Conservation (phyloP, 2,888 invertebrate species). For the Tridacna gigas region DNA sequence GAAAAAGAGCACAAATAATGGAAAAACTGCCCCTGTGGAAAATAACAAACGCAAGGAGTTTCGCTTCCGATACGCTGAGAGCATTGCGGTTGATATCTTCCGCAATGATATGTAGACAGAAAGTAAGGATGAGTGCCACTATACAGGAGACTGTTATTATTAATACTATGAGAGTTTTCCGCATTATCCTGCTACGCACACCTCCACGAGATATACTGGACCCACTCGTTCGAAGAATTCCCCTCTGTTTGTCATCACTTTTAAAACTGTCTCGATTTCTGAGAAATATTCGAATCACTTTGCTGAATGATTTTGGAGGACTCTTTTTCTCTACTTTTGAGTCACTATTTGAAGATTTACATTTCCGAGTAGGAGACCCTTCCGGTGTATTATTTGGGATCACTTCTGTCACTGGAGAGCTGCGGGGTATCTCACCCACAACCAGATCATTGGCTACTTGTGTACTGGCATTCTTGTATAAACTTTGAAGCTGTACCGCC, state of each 20-base stretch:
- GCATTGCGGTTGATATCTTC: conserved; percentile 53
- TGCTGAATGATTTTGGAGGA: not conserved
- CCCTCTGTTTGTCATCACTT: not conserved
- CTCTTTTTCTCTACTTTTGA: not conserved
- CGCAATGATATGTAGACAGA: conserved; percentile 56
- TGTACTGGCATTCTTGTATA: conserved; percentile 42
- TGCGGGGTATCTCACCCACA: not conserved
- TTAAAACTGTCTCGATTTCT: conserved; percentile 23
- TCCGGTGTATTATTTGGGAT: not conserved
- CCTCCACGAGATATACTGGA: conserved; percentile 42
- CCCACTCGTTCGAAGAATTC: conserved; percentile 41
- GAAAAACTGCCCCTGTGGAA: conserved; percentile 65
- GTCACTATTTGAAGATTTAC: not conserved
- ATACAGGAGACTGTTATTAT: conserved; percentile 62
- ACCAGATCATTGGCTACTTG: not conserved
- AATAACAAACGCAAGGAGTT: conserved; percentile 58
- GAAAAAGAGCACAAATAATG: conserved; percentile 64
- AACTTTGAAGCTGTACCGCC: conserved; percentile 37
- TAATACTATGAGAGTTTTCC: conserved; percentile 60
- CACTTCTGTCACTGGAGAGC: not conserved
- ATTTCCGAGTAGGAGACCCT: not conserved
- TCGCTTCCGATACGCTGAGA: conserved; percentile 16
- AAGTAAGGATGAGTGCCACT: conserved; percentile 55
- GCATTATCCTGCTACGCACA: conserved; percentile 45
- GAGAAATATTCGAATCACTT: conserved; percentile 35